A percentile compares a stretch with the other conserved stretches of the same genome.
These are phyloP conservation scores for Drosophila koepferae DNA, from an alignment of 2,888 invertebrate species.

Conservation along the genomic window DNA sequence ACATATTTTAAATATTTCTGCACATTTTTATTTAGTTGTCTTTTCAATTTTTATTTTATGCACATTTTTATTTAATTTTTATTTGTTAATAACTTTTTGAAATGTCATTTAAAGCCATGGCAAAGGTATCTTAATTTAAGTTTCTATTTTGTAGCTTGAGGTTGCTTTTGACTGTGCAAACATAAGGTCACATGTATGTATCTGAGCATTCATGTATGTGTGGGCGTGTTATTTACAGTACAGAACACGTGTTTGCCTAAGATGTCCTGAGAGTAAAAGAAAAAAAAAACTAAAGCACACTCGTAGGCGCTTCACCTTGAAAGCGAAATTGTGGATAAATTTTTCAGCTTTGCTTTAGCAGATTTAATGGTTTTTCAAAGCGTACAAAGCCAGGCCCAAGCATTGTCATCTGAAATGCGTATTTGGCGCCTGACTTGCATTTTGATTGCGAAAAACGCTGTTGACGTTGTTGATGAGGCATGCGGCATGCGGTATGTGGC, in stretches of 20 bases:
- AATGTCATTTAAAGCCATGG: not conserved
- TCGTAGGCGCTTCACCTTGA: constrained; percentile 49
- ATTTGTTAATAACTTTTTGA: not conserved
- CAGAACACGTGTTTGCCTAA: constrained; percentile 71
- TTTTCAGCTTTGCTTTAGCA: constrained; percentile 28
- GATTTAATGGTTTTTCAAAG: constrained; percentile 67
- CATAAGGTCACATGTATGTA: constrained; percentile 38
- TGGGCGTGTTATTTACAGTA: constrained; percentile 33
- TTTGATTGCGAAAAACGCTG: constrained; percentile 45
- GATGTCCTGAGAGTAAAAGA: constrained; percentile 42
- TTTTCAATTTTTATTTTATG: not conserved
- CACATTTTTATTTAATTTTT: no score
- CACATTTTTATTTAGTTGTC: not conserved
- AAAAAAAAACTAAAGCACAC: constrained; percentile 30
- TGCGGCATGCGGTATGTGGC: constrained; percentile 17
- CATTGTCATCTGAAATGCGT: constrained; percentile 27
- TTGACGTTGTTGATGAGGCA: constrained; percentile 32
- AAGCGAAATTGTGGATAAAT: constrained; percentile 19
- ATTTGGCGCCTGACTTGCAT: constrained; percentile 64
- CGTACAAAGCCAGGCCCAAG: constrained; percentile 38
- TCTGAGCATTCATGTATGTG: not conserved
- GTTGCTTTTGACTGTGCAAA: constrained; percentile 42
- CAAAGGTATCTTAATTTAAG: constrained; percentile 11
- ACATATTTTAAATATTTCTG: no score
- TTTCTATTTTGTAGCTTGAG: not conserved